These are phyloP conservation scores for Bradysia coprophila DNA, from an alignment of 1,140 invertebrate species.

Conservation along the genomic window DNA sequence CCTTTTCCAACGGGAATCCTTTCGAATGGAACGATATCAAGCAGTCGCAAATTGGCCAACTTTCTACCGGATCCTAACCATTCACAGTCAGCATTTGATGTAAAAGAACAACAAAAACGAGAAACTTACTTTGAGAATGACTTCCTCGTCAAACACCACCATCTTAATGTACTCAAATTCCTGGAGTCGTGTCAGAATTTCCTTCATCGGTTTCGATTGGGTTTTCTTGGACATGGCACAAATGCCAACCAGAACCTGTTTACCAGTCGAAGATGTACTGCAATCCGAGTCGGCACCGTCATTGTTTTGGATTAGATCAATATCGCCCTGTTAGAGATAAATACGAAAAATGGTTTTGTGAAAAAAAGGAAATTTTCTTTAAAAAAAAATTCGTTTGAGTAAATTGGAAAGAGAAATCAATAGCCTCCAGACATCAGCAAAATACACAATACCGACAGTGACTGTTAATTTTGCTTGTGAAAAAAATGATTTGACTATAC, in stretches of 20 bases:
- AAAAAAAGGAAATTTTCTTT: not conserved
- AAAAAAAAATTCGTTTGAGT: not conserved
- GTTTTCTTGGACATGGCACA: constrained; percentile 99
- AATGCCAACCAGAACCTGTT: constrained; percentile 79
- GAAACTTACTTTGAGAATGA: constrained; percentile 79
- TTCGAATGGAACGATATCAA: constrained; percentile 98
- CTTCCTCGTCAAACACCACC: constrained; percentile 81
- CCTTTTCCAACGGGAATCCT: constrained; percentile 95
- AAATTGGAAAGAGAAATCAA: too few species aligned
- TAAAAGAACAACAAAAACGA: not conserved
- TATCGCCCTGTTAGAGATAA: constrained; percentile 37
- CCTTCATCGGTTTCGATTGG: constrained; percentile 96
- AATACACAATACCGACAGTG: too few species aligned
- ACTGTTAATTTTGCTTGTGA: too few species aligned
- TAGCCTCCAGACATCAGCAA: too few species aligned
- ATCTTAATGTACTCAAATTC: constrained; percentile 95
- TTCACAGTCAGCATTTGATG: not conserved
- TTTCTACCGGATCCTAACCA: constrained; percentile 76
- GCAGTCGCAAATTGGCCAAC: constrained; percentile 96
- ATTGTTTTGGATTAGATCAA: constrained; percentile 38
- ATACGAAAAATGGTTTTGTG: not conserved
- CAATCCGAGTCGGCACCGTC: constrained; percentile 36
- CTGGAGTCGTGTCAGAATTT: constrained; percentile 83
- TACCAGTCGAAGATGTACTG: constrained; percentile 22
- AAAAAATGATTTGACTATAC: too few species aligned